Evolutionary conservation across 23 tunicate genomes (phyloP).

Genomic region (Botrylloides violaceus): DNA sequence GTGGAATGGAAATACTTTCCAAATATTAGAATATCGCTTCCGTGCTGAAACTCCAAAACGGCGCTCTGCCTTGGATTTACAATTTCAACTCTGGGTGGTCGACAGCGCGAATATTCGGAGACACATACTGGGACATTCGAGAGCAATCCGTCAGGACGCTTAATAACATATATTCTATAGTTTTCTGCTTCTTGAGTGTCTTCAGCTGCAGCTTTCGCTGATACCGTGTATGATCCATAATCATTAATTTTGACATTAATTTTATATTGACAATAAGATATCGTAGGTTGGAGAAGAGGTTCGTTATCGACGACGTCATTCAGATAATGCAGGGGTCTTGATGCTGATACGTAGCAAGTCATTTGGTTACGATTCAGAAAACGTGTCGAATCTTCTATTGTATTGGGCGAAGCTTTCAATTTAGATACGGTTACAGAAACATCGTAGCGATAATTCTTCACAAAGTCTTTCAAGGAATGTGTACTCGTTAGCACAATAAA

Average conservation of each 20-base stretch:
- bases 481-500: neutral
- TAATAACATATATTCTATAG: neutral
- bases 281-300: neutral
- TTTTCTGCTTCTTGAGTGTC: neutral
- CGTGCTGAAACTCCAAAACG: neutral
- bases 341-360: neutral
- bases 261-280: neutral
- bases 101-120: neutral
- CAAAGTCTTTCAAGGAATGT: neutral
- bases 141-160: neutral
- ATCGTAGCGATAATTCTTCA: neutral
- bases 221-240: neutral
- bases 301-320: too few relatives aligned
- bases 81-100: neutral
- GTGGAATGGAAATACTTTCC: neutral
- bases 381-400: neutral
- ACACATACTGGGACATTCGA: neutral
- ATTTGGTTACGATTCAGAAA: neutral
- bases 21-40: neutral
- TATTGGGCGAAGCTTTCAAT: neutral
- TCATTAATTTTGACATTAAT: neutral
- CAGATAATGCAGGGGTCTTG: neutral
- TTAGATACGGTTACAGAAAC: neutral
- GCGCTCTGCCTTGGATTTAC: neutral
- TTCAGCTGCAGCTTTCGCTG: neutral